phyloP scores from a whole-genome alignment of 2,797 vertebrate genomes.

The Coregonus suidteri region DNA sequence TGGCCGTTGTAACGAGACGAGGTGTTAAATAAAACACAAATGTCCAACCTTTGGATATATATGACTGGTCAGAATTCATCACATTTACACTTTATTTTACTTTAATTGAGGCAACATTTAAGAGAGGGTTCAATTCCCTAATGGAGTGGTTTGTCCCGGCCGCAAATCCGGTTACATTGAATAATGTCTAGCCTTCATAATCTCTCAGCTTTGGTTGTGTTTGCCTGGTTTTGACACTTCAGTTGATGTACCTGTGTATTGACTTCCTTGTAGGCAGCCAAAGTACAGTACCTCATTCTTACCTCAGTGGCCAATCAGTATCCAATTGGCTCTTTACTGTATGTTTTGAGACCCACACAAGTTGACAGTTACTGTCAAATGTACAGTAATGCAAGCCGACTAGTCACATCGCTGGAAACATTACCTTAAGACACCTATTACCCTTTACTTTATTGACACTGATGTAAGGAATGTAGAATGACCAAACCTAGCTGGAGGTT shows the following conservation, averaged over 20 bases:
- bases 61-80: background rate
- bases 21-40: background rate
- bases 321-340: slow-evolving; percentile 12
- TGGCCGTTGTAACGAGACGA: background rate
- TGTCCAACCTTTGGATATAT: background rate
- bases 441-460: background rate
- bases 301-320: slow-evolving; percentile 12
- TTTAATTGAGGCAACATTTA: background rate
- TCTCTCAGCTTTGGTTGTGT: background rate
- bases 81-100: background rate
- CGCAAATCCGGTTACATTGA: background rate
- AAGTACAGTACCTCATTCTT: background rate
- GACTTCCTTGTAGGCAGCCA: background rate
- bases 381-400: background rate
- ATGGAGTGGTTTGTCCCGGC: background rate
- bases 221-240: slow-evolving; percentile 2
- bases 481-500: slow-evolving; percentile 18
- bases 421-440: slow-evolving; percentile 13
- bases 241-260: slow-evolving; percentile 9
- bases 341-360: slow-evolving; percentile 8
- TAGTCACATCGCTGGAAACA: slow-evolving; percentile 10
- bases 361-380: background rate
- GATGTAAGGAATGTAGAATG: slow-evolving; percentile 15
- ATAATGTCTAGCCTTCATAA: background rate
- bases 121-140: background rate